Evolutionary conservation across 2,888 invertebrate species (phyloP).

Genomic region (Drosophila barbarae): DNA sequence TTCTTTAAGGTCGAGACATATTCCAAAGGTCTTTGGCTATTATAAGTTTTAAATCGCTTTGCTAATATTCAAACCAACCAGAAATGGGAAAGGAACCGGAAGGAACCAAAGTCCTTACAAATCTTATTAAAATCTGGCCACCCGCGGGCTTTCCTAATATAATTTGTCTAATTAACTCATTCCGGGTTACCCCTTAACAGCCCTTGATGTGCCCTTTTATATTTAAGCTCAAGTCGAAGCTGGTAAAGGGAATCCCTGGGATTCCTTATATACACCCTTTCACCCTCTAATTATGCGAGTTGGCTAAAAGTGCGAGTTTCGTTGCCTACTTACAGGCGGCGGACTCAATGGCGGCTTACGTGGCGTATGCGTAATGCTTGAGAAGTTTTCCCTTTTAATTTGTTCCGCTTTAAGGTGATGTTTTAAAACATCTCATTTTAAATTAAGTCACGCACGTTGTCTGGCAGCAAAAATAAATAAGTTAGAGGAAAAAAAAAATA

Average conservation of each 20-base stretch:
- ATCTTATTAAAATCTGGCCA: neutral
- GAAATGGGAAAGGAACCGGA: neutral
- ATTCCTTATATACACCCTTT: neutral
- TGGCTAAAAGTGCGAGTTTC: conserved; percentile 12
- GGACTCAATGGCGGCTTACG: conserved; percentile 17
- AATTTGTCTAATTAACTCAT: conserved; percentile 46
- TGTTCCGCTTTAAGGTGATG: conserved; percentile 4
- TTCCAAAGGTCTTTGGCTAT: neutral
- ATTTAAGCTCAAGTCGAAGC: neutral
- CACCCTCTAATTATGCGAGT: conserved; percentile 28
- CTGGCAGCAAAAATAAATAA: neutral
- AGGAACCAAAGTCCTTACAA: neutral
- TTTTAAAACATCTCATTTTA: conserved; percentile 13
- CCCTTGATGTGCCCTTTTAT: neutral
- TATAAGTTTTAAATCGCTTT: conserved; percentile 3
- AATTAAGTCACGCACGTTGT: conserved; percentile 37
- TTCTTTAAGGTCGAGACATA: neutral
- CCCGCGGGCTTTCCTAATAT: conserved; percentile 3
- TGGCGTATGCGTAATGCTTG: conserved; percentile 27
- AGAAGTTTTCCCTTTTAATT: conserved; percentile 15
- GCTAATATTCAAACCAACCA: neutral
- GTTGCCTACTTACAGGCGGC: conserved; percentile 27
- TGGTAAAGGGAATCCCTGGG: conserved; percentile 9
- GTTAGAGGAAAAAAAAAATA: neutral
- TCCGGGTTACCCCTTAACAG: neutral